Evolutionary conservation across 2,113 vertebrate genomes (phyloP), one percentile per base, ranked within the genome.

Genomic region (Hydrolagus affinis): DNA sequence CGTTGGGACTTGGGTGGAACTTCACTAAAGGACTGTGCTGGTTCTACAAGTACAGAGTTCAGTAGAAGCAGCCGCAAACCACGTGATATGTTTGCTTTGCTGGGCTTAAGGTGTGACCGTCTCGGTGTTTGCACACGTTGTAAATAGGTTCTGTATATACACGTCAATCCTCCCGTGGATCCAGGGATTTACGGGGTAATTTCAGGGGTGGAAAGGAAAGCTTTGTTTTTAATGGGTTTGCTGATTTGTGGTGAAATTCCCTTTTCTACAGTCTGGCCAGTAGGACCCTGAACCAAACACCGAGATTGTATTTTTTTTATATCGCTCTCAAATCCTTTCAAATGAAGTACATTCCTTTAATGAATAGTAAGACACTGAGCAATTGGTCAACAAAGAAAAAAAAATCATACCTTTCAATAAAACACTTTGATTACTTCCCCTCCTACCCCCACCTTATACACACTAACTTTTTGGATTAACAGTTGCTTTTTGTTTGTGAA

Each of bases 31-130:
- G 92, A 8, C 95, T 99, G 86, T 99, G 97, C 87, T 94, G 93
- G 86, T 99, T 99, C 90, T 99, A 99, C 89, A 97, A 97, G 87
- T 95, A 94, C 90, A 91, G 98, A 89, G 98, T 99, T 87, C 93
- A 95, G 88, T 97, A 94, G 92, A 90, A 17, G 7, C 44, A 44
- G 19, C 28, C 66, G 64, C 59, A 85, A 85, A 62, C 11, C 25
- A 62, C 62, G 57, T 12, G 66, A 83, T 25, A 28, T 32, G 62
- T 11, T 83, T 83, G 62, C 15, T 75, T 75, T 75, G 73, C 73
- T 75, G 73, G 32, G 73, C 32, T 83, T 60, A 66, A 8, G 1
- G 10, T 68, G 62, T 83, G 62, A 59, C 60, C 64, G 78, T 62
- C 32, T 83, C 32, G 62, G 66, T 28, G 66, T 66, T 83, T 83